Base-by-base conservation (phyloP, 2,113 vertebrate genomes). In the Misgurnus mizolepis region DNA sequence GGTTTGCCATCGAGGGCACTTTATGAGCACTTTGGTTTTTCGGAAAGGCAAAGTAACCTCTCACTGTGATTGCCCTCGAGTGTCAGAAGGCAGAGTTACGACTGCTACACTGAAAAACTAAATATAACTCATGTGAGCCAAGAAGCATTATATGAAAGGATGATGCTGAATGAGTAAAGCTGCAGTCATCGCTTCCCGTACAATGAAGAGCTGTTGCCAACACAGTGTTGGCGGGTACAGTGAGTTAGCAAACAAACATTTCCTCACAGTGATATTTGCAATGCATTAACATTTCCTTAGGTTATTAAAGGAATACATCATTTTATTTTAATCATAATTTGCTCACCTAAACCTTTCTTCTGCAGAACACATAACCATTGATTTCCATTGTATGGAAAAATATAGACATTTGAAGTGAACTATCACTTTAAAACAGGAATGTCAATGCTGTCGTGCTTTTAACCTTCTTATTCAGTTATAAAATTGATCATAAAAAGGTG, bases 91-190 rank as follows among this genome's bases (percentile, higher is more conserved):
- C 8, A 69, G 67, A 39, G 55, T 84, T 73, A 78, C 49, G 81
- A 78, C 73, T 56, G 49, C 11, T 53, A 82, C 84, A 82, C 49
- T 22, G 22, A 50, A 78, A 27, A 49, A 34, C 47, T 47, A 67
- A 66, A 78, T 85, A 88, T 87, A 73, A 74, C 70, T 53, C 45
- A 86, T 84, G 82, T 82, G 81, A 84, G 41, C 82, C 88, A 86
- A 90, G 88, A 88, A 90, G 88, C 86, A 75, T 55, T 77, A 73
- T 15, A 67, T 53, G 47, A 77, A 50, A 6, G 50, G 72, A 86
- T 86, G 89, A 90, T 84, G 87, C 78, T 67, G 86, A 83, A 78
- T 90, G 90, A 91, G 86, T 86, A 88, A 89, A 86, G 78, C 82
- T 83, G 79, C 53, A 84, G 78, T 90, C 89, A 89, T 87, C 73